Evolutionary conservation across 2,113 vertebrate species (phyloP), one percentile per base, ranked within the genome.

Genomic region (Limnothrissa miodon): DNA sequence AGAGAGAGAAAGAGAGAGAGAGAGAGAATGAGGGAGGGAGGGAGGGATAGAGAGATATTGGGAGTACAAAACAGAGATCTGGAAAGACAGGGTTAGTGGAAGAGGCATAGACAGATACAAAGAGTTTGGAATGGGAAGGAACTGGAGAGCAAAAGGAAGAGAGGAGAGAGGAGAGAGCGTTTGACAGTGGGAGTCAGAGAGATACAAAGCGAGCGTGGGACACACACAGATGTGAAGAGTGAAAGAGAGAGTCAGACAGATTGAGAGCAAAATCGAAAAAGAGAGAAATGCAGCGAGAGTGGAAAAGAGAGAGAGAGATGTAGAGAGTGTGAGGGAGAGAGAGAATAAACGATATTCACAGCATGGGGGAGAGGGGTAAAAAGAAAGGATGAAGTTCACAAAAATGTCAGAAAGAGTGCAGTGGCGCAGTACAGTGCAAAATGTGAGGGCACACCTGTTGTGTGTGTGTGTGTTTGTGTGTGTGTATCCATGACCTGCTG

Each of bases 401-500:
- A 15, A 48, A 1, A 48, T 11, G 46, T 19, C 4, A 53, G 48
- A 21, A 17, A 53, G 48, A 53, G 42, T 53, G 48, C 48, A 53
- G 48, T 19, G 19, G 17, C 10, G 46, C 46, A 48, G 46, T 48
- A 48, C 10, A 48, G 46, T 48, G 46, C 46, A 48, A 13, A 15
- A 48, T 42, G 42, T 42, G 42, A 42, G 42, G 42, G 42, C 48
- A 19, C 5, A n/a, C 36, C 56, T 81, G 59, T 83, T 46, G 45
- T 46, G 8, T 10, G 17, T 53, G 48, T 53, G 48, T 53, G 48
- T 53, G 19, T 53, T 17, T 53, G 17, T 90, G 85, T 90, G 90
- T 92, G 87, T 87, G 56, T 87, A 88, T 90, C 90, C 86, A 85
- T 86, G 39, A 46, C 94, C 94, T 87, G 92, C 95, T 95, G 93